Base-by-base conservation (phyloP, 2,797 vertebrate genomes). In the Rhinoraja longicauda region DNA sequence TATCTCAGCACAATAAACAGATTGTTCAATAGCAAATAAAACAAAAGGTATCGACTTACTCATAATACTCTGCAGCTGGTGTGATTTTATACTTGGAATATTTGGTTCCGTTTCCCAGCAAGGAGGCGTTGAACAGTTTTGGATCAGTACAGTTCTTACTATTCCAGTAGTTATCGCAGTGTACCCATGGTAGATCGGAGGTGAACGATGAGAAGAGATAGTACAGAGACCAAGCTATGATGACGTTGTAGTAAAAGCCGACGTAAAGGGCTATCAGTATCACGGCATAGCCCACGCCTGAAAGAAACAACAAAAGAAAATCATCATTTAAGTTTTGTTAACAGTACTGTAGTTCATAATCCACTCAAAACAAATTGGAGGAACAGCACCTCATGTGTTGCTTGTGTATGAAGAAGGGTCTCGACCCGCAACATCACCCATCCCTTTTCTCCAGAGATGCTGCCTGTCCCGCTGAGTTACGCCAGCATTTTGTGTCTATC, bases 191-290 rank as follows among this genome's bases (percentile, higher is more conserved):
- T 39, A 99, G 96, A 72, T 97, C 96, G 15, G 94, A 95, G 73
- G 98, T 98, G 96, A 99, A 99, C 76, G 99, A 99, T 93, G 97
- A 97, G 95, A 97, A 98, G 93, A 99, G 97, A 95, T 99, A 99
- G 96, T 98, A 96, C n/a, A 99, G 97, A 13, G 99, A 99, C 99
- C 99, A 99, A 93, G 99, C 99, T 81, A 99, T 99, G 96, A 99
- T 99, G 95, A 99, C 98, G 0, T 99, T 99, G 97, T 99, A 99
- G 97, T 99, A 99, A 97, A 99, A 99, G 94, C 99, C 99, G 86
- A 99, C 98, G n/a, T 99, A 99, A 93, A 99, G 95, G 64, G 99
- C 99, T 93, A 99, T 99, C 95, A 99, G 93, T 95, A 99, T 99
- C 95, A 99, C 99, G 6, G 98, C 97, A 59, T 99, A 99, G 95